Evolutionary conservation across 1,140 invertebrate genomes (phyloP).

Genomic region (Drosophila kanapiae): DNA sequence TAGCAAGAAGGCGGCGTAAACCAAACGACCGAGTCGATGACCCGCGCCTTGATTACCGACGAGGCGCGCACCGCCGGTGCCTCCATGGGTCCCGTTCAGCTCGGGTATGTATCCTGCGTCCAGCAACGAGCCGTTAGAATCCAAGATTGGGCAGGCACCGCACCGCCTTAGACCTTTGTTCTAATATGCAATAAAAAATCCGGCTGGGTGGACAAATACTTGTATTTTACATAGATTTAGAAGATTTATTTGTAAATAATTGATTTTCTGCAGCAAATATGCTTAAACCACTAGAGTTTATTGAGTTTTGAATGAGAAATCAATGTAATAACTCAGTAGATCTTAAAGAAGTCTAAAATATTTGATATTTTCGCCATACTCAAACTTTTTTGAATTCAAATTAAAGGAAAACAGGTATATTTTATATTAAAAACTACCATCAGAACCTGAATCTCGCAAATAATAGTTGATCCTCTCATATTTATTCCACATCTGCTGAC

Average conservation of each 20-base stretch:
- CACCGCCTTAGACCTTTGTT: slow-evolving; percentile 5
- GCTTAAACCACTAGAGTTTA: neutral
- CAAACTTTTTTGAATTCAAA: no score
- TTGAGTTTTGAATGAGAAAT: neutral
- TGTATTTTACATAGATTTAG: neutral
- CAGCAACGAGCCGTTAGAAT: slow-evolving; percentile 23
- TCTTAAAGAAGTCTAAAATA: no score
- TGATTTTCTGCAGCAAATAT: neutral
- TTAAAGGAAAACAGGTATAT: no score
- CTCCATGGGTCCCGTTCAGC: slow-evolving; percentile 93
- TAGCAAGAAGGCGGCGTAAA: slow-evolving; percentile 95
- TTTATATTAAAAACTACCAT: no score
- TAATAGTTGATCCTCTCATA: no score
- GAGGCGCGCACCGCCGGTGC: slow-evolving; percentile 93
- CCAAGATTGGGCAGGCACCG: slow-evolving; percentile 13
- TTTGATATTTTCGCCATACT: no score
- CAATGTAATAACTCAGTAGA: no score
- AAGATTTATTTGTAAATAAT: neutral
- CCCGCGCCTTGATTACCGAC: slow-evolving; percentile 95
- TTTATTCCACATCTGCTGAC: no score
- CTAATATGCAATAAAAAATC: neutral
- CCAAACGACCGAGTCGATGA: slow-evolving; percentile 96
- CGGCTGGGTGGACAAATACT: neutral
- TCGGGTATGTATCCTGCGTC: slow-evolving; percentile 92
- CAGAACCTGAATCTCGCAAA: no score